Percentiles rank a stretch among this genome's conserved stretches.
These are phyloP conservation scores for Canis aureus DNA, from an alignment of 2,113 vertebrate species.

Conservation along the genomic window DNA sequence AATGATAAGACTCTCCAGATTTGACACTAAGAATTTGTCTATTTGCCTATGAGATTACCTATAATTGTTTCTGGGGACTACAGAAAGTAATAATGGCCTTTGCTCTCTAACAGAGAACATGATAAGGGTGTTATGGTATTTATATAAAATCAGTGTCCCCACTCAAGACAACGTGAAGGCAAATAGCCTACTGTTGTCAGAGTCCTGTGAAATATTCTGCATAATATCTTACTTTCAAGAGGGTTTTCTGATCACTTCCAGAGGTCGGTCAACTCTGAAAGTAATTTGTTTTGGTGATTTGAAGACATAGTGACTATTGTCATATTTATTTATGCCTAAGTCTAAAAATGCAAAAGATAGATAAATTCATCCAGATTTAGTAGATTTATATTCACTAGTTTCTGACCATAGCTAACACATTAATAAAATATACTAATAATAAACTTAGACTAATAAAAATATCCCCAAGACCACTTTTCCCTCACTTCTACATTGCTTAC, in stretches of 20 bases:
- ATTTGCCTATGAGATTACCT: neutral
- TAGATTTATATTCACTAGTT: neutral
- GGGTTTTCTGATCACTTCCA: neutral
- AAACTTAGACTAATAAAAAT: slow-evolving; percentile 69
- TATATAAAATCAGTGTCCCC: neutral
- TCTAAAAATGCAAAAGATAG: slow-evolving; percentile 10
- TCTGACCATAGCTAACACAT: slow-evolving; percentile 6
- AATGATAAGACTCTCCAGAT: neutral
- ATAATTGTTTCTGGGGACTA: neutral
- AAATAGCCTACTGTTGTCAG: neutral
- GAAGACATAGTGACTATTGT: neutral
- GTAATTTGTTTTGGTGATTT: neutral
- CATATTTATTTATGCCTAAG: neutral
- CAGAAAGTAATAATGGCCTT: neutral
- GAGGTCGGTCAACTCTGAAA: neutral
- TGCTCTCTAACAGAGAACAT: neutral
- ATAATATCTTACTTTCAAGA: neutral
- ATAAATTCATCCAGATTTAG: neutral
- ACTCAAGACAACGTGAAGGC: neutral
- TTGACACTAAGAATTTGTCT: neutral
- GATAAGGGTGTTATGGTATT: neutral
- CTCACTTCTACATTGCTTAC: neutral
- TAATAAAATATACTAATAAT: slow-evolving; percentile 69
- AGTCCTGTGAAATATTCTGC: neutral
- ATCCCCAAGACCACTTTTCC: slow-evolving; percentile 67